Evolutionary conservation across 2,113 vertebrate genomes (phyloP).

Genomic region (Paramormyrops kingsleyae): DNA sequence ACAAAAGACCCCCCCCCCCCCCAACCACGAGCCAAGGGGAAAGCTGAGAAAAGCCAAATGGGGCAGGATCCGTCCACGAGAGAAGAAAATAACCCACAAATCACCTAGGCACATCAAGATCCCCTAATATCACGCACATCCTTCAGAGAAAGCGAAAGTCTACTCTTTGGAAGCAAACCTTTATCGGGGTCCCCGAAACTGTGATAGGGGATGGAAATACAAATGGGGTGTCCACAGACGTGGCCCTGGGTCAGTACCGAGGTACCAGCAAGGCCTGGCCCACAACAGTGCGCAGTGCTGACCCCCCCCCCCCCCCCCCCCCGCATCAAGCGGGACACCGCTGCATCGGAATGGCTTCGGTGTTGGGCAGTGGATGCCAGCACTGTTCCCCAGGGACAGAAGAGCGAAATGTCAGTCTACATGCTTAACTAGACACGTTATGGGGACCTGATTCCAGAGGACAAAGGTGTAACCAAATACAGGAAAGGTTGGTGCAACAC

Average conservation of each 20-base stretch:
- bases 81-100: neutral
- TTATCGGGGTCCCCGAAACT: neutral
- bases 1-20: neutral
- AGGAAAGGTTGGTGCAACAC: neutral
- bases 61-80: neutral
- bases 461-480: neutral
- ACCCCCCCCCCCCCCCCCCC: neutral
- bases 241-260: neutral
- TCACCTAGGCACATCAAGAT: neutral
- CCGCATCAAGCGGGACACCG: neutral
- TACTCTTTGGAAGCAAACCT: neutral
- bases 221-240: neutral
- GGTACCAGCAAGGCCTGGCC: neutral
- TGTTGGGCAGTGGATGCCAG: neutral
- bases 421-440: neutral
- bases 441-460: neutral
- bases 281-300: neutral
- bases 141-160: neutral
- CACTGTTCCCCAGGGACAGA: neutral
- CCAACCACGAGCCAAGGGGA: neutral
- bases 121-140: neutral
- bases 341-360: neutral
- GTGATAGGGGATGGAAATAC: neutral
- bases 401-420: neutral
- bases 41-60: neutral